These are phyloP conservation scores for Pachymerium ferrugineum DNA, from an alignment of 2,888 invertebrate genomes.

Conservation along the genomic window DNA sequence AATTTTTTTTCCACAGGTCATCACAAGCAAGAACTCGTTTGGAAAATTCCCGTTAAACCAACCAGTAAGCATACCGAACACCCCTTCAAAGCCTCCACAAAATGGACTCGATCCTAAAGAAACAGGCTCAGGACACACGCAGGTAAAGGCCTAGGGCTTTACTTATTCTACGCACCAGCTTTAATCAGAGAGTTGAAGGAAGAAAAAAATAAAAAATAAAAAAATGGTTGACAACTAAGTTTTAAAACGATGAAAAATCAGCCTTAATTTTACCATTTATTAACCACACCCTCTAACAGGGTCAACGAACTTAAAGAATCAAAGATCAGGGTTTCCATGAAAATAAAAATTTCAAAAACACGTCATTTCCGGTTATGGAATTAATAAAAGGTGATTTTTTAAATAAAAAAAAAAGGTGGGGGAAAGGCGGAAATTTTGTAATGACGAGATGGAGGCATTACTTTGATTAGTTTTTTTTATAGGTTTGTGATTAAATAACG, in stretches of 20 bases:
- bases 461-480: too few species aligned
- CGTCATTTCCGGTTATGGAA: not conserved
- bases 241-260: too few species aligned
- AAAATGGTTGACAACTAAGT: not conserved
- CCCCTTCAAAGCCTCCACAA: not conserved
- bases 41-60: slow-evolving; percentile 5
- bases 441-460: too few species aligned
- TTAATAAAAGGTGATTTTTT: too few species aligned
- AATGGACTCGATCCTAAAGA: not conserved
- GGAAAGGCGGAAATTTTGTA: too few species aligned
- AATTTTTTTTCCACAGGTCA: not conserved
- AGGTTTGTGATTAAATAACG: too few species aligned
- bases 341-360: not conserved
- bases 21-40: not conserved
- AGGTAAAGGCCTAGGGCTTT: not conserved
- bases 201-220: not conserved
- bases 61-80: not conserved
- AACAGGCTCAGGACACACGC: not conserved
- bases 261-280: not conserved
- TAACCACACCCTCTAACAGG: not conserved
- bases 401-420: too few species aligned
- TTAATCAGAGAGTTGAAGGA: not conserved
- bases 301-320: not conserved
- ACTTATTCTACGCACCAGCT: not conserved
- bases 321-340: not conserved